Percentiles rank a stretch among this genome's conserved stretches.
Evolutionary conservation across 1,140 invertebrate species (phyloP).

Genomic region (Papilio aristodemus): DNA sequence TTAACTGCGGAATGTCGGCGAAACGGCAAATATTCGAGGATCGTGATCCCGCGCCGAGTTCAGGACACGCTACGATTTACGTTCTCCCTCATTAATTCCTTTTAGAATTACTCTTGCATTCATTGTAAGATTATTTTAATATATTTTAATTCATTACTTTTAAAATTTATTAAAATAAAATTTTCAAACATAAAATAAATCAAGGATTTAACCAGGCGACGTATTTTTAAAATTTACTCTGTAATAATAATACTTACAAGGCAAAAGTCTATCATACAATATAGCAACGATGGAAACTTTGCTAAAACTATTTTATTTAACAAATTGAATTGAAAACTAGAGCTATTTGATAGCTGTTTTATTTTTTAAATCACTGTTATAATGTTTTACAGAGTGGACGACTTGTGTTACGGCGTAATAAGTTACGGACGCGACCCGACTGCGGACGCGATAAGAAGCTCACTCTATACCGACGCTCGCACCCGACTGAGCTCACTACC

Average conservation of each 20-base stretch:
- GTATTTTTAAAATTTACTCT: neutral
- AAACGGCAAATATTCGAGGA: conserved; percentile 70
- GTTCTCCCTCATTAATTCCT: conserved; percentile 66
- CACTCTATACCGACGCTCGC: conserved; percentile 57
- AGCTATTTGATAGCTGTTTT: neutral
- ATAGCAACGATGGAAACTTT: neutral
- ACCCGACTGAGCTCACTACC: conserved; percentile 63
- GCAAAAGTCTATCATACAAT: neutral
- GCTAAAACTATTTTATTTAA: neutral
- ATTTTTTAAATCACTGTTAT: neutral
- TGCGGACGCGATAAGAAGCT: conserved; percentile 41
- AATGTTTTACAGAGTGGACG: neutral
- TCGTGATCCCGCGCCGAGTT: conserved; percentile 44
- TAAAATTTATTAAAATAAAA: neutral
- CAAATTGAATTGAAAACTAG: neutral
- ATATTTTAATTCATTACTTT: conserved; percentile 9
- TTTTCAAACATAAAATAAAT: neutral
- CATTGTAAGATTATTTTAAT: conserved; percentile 39
- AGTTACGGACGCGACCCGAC: conserved; percentile 53
- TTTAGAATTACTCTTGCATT: conserved; percentile 49
- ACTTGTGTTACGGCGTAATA: conserved; percentile 58
- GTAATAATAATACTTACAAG: conserved; percentile 3
- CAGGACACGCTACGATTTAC: conserved; percentile 62
- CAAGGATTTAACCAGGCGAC: neutral
- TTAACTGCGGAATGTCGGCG: conserved; percentile 73